A percentile compares a stretch with the other conserved stretches of the same genome.
Evolutionary conservation across 1,140 invertebrate genomes (phyloP).

Genomic region (Mactra quadrangularis): DNA sequence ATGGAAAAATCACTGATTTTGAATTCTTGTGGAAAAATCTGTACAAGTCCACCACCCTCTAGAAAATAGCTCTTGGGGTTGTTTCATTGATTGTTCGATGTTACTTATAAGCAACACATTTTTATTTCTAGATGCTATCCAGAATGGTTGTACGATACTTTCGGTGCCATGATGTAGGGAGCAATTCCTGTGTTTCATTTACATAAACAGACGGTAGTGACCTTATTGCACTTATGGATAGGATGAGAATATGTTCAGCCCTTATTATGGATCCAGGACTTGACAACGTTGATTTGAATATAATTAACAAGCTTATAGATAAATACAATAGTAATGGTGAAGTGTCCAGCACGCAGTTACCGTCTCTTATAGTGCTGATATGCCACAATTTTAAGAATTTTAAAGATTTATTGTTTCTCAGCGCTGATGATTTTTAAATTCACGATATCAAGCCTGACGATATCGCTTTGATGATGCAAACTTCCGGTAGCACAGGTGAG

Average conservation of each 20-base stretch:
- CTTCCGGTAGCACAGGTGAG: slow-evolving; percentile 34
- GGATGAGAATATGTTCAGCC: background rate
- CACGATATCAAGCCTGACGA: background rate
- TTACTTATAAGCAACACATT: too few species aligned
- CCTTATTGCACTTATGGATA: slow-evolving; percentile 11
- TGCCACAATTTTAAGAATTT: background rate
- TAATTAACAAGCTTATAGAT: slow-evolving; percentile 23
- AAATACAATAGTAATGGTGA: background rate
- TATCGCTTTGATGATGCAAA: background rate
- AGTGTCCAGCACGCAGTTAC: background rate
- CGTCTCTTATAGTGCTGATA: background rate
- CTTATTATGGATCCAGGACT: slow-evolving; percentile 34
- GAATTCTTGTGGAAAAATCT: too few species aligned
- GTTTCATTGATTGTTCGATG: too few species aligned
- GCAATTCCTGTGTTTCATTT: slow-evolving; percentile 25
- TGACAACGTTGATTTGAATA: slow-evolving; percentile 22
- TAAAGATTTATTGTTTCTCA: background rate
- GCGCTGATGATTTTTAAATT: background rate
- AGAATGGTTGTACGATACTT: slow-evolving; percentile 28
- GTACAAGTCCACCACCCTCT: too few species aligned
- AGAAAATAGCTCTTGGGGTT: too few species aligned
- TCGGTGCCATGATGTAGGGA: slow-evolving; percentile 35
- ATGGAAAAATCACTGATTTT: too few species aligned
- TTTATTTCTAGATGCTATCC: slow-evolving; percentile 26
- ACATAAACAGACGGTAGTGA: slow-evolving; percentile 41